Evolutionary conservation across 2,797 vertebrate species (phyloP).

Genomic region (Amblyraja radiata): DNA sequence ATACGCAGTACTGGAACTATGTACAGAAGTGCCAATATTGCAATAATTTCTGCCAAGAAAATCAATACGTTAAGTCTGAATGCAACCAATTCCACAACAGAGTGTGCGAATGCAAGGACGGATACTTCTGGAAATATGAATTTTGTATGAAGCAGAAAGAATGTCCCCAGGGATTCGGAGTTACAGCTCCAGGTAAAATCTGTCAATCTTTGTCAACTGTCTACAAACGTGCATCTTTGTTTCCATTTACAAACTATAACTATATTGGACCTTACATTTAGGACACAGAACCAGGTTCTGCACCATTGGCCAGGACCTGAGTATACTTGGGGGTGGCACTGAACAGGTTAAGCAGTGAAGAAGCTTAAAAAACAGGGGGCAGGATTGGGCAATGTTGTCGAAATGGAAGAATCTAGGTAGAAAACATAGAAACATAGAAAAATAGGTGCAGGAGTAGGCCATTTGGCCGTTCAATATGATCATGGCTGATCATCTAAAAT

Average conservation of each 20-base stretch:
- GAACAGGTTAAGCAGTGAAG: no score
- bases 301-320: no score
- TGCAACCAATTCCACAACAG: conserved; percentile 51
- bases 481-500: no score
- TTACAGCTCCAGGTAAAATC: conserved; percentile 48
- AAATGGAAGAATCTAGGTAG: no score
- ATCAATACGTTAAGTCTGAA: conserved; percentile 53
- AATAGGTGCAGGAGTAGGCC: no score
- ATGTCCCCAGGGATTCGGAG: conserved; percentile 51
- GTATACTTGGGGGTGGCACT: no score
- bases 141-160: conserved; percentile 51
- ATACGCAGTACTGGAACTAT: conserved; percentile 59
- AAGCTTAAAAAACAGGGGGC: no score
- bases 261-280: neutral
- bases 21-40: conserved; percentile 60
- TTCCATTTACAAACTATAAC: neutral
- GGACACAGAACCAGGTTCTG: neutral
- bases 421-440: no score
- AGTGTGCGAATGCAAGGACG: conserved; percentile 57
- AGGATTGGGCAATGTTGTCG: no score
- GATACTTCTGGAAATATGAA: conserved; percentile 46
- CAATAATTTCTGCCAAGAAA: conserved; percentile 49
- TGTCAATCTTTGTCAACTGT: neutral
- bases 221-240: neutral
- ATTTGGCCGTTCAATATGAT: no score